Evolutionary conservation across 2,888 invertebrate species (phyloP).

Genomic region (Iselma pallidipennis): DNA sequence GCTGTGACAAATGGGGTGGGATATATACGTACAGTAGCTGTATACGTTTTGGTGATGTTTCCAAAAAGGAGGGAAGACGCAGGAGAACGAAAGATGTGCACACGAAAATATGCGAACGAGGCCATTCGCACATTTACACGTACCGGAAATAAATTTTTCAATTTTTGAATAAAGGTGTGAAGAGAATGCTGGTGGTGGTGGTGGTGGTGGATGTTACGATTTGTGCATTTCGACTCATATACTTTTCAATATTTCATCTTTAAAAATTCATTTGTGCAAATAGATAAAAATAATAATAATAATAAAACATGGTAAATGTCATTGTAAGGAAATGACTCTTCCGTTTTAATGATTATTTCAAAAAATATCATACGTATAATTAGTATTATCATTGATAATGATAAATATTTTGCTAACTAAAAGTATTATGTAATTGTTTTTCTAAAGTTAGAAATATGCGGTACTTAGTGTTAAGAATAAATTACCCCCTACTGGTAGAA

Average conservation of each 20-base stretch:
- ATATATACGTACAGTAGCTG: too few relatives aligned
- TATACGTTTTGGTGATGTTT: neutral
- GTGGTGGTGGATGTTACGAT: too few relatives aligned
- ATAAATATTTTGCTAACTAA: too few relatives aligned
- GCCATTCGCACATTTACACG: slow-evolving; percentile 45
- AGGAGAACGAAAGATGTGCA: slow-evolving; percentile 31
- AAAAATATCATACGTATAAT: neutral
- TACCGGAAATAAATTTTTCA: slow-evolving; percentile 40
- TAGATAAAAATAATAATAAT: neutral
- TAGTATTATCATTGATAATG: neutral
- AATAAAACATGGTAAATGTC: neutral
- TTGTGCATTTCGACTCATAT: slow-evolving; percentile 29
- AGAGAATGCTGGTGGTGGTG: too few relatives aligned
- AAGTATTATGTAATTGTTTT: too few relatives aligned
- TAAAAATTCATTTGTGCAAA: neutral
- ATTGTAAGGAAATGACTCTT: neutral
- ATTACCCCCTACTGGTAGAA: neutral
- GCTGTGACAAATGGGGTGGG: slow-evolving; percentile 36
- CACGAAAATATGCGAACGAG: slow-evolving; percentile 44
- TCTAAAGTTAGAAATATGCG: too few relatives aligned
- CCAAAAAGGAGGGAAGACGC: slow-evolving; percentile 17
- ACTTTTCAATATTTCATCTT: neutral
- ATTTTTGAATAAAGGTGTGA: slow-evolving; percentile 32
- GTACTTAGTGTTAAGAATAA: too few relatives aligned
- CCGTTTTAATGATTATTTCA: neutral